Base-by-base conservation (phyloP, 2,113 vertebrate species). In the Chrysochloris asiatica region DNA sequence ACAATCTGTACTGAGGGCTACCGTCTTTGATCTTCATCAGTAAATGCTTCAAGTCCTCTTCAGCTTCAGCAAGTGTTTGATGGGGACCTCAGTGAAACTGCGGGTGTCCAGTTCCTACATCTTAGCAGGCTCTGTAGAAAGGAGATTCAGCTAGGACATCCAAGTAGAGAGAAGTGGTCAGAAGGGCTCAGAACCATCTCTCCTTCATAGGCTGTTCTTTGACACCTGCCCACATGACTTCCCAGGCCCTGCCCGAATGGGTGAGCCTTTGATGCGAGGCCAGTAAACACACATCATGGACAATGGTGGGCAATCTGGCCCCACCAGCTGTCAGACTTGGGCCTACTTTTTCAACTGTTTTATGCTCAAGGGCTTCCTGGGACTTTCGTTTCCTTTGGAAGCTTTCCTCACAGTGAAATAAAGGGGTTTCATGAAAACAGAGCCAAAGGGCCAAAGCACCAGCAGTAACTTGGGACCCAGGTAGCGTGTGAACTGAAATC, bases 121-220 rank as follows among this genome's bases (percentile, higher is more conserved):
- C 33, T 43, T 13, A 78, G 75, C 36, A 24, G 71, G 45, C n/a
- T 67, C 83, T 85, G 75, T 6, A 6, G 33, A 33, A 71, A 7
- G 17, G 65, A 54, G 8, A 93, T 79, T 17, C 38, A n/a, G 73
- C 43, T 26, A 21, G 73, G 59, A 12, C 38, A 12, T 24, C 33
- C 26, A 33, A n/a, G 30, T 45, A 19, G 5, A 14, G 79, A 94
- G 59, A 88, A 77, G 81, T 59, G 4, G 12, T 54, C 47, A 88
- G 78, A 93, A 97, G 93, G 93, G 36, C 33, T 59, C 17, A 1
- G 6, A 41, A 38, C 69, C 36, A 38, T 43, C 69, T 9, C 38
- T 41, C 38, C 59, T 63, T 63, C 30, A 12, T 30, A 67, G 61
- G 83, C 61, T 22, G 7, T 63, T 90, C 81, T 78, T 73, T 54